These are phyloP conservation scores for Grantiella picta DNA, from an alignment of 2,113 vertebrate genomes.

Conservation along the genomic window DNA sequence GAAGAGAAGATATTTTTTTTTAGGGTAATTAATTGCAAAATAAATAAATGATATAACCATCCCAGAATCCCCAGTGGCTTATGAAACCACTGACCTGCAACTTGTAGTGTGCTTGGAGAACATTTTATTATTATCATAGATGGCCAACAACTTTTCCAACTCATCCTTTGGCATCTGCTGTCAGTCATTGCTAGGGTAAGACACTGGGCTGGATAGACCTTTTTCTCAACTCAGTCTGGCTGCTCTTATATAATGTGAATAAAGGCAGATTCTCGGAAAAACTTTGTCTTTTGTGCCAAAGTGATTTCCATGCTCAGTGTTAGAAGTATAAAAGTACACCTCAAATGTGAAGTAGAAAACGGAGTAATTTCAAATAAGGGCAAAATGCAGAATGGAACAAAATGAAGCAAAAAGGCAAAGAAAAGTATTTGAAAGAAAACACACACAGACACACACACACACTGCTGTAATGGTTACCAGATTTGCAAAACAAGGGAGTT, in stretches of 20 bases:
- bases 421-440: background rate
- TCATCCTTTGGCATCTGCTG: background rate
- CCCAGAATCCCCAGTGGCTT: fast-evolving
- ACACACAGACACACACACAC: background rate
- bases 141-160: background rate
- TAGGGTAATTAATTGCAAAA: background rate
- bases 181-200: background rate
- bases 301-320: background rate
- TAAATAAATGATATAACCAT: background rate
- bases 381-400: background rate
- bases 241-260: background rate
- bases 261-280: background rate
- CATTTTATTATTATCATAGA: background rate
- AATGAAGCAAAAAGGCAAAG: background rate
- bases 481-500: background rate
- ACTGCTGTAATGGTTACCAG: background rate
- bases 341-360: background rate
- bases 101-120: background rate
- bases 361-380: background rate
- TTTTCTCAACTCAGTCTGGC: background rate
- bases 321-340: background rate
- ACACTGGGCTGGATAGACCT: background rate
- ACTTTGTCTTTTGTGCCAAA: background rate
- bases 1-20: background rate
- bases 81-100: background rate